Base-by-base conservation (phyloP, 2,797 vertebrate species). In the Chrosomus eos region DNA sequence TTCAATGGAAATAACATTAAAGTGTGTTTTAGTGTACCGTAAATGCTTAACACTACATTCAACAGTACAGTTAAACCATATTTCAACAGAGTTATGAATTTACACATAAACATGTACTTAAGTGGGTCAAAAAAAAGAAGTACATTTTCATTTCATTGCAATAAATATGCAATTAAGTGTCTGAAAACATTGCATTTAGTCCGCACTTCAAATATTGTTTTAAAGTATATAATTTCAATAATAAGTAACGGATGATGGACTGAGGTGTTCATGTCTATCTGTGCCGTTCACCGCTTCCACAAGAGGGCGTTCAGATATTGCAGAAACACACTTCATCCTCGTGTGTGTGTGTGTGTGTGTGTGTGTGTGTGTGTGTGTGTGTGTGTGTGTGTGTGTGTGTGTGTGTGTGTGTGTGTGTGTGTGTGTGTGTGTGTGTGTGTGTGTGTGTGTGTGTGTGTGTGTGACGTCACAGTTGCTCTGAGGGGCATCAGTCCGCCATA, bases 401-500 rank as follows among this genome's bases (percentile, higher is more conserved):
- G 45, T 4, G 28, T 28, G 19, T 36, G 31, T 75, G 71, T 36
- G 19, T 53, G 68, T 60, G 45, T 4, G 28, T 28, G 19, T 36
- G 31, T 75, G 71, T 36, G 19, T 53, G 68, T 60, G 45, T 4
- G 28, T 28, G 19, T 36, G 31, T 75, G 71, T 36, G 19, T 53
- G 68, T 60, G 45, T 4, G 28, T 28, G 19, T 36, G 31, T 4
- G 28, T 28, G 19, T 36, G 31, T 75, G 71, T 36, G 19, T 53
- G 68, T 60, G 45, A 62, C 8, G 53, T 28, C 31, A 31, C 68
- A 73, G 53, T 31, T 62, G 31, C 78, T 67, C 31, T 58, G 45
- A 60, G 53, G 26, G 48, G n/a, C 48, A 81, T 67, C 64, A 53
- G 36, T 68, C 36, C 40, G 51, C 55, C 76, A 72, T 77, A 72